Base-by-base conservation (phyloP, 2,113 vertebrate species). In the Mormoops blainvillei region DNA sequence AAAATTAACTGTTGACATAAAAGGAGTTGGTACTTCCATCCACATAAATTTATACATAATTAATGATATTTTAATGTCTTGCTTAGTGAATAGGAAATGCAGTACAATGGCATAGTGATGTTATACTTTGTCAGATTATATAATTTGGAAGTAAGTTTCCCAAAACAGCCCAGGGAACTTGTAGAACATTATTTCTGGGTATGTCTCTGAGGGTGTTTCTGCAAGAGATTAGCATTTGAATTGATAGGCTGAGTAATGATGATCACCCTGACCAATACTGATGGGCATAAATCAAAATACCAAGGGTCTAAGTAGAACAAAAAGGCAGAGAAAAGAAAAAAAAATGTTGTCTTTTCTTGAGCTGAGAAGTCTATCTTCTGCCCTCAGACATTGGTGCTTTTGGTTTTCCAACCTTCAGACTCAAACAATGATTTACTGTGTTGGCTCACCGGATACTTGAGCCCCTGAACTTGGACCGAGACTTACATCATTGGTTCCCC, bases 341-440 rank as follows among this genome's bases (percentile, higher is more conserved):
- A 43, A 26, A 18, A 87, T 33, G 43, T 26, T 56, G 4, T 45
- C 28, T 11, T 33, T 13, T 7, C 26, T 31, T 50, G 19, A 70
- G 14, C 1, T 33, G 11, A 9, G 36, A 41, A 24, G 1, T 6
- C 2, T 1, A 1, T 38, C 28, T 52, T 61, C 36, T 74, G 16
- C 19, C 20, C 0, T 3, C 4, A 1, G 16, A 54, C 22, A 0
- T 4, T 13, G 2, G 9, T 9, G 33, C 12, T 88, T 22, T 38
- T 36, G 58, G 61, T 36, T 56, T 61, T 41, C 4, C 0, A 4
- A 24, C 33, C n/a, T 50, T 41, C 26, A 19, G 33, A 41, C 33
- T 50, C 24, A 1, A 38, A 22, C 4, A 4, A 8, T 16, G 3
- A 31, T 5, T 48, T 12, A 13, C 33, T 14, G 10, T 1, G 1